Evolutionary conservation across 2,888 invertebrate species (phyloP).

Genomic region (Bombylius major): DNA sequence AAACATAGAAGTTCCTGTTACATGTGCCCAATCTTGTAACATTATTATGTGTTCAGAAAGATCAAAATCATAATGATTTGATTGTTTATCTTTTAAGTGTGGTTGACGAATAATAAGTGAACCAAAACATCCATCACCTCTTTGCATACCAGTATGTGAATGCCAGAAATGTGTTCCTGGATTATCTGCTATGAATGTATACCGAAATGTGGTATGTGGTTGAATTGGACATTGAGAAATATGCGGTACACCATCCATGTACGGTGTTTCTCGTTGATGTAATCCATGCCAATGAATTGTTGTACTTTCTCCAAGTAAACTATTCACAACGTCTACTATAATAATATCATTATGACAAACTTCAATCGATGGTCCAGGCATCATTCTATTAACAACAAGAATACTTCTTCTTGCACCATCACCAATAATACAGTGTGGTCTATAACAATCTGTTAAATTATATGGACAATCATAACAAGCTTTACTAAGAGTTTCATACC

Average conservation of each 20-base stretch:
- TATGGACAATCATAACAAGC: conserved; percentile 76
- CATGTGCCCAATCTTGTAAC: conserved; percentile 73
- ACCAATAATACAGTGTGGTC: conserved; percentile 69
- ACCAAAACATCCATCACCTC: conserved; percentile 76
- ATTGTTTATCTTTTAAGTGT: conserved; percentile 48
- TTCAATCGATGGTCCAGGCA: conserved; percentile 79
- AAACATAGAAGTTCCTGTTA: conserved; percentile 59
- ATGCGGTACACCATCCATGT: conserved; percentile 81
- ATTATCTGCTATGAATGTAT: conserved; percentile 58
- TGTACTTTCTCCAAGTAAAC: conserved; percentile 65
- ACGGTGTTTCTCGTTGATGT: conserved; percentile 63
- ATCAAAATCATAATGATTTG: conserved; percentile 64
- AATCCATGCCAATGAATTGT: conserved; percentile 89
- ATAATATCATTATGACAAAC: conserved; percentile 78
- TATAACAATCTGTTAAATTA: conserved; percentile 58
- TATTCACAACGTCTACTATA: conserved; percentile 71
- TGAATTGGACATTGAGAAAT: conserved; percentile 75
- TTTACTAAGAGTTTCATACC: conserved; percentile 76
- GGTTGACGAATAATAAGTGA: conserved; percentile 61
- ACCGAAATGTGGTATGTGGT: conserved; percentile 62
- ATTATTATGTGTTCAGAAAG: conserved; percentile 57
- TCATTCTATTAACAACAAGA: conserved; percentile 67
- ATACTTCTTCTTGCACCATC: conserved; percentile 68
- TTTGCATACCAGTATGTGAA: conserved; percentile 68
- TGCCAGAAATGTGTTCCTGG: conserved; percentile 81